Conservation (phyloP, 2,888 invertebrate species). For the Arrhopalites spinosus region DNA sequence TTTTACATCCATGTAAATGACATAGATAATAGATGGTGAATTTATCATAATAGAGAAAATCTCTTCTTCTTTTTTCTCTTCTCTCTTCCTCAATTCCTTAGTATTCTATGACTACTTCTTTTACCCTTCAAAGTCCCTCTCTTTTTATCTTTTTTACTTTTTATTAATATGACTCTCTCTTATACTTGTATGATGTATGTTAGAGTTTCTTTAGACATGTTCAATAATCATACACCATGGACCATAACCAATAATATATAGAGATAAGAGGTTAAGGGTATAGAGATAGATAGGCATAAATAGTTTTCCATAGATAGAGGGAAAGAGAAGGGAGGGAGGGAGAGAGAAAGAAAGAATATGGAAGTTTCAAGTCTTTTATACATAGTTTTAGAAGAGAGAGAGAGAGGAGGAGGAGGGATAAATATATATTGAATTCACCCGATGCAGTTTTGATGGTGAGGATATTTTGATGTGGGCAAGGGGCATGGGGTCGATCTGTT, state of each 20-base stretch:
- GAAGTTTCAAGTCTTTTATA: neutral
- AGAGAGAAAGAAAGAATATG: too few relatives aligned
- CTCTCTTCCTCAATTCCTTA: neutral
- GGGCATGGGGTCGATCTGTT: slow-evolving; percentile 18
- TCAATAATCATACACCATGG: too few relatives aligned
- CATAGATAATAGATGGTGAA: slow-evolving; percentile 9
- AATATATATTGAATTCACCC: slow-evolving; percentile 2
- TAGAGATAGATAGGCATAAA: neutral
- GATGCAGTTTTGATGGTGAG: neutral
- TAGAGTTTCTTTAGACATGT: too few relatives aligned
- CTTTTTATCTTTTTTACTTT: too few relatives aligned
- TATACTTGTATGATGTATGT: too few relatives aligned
- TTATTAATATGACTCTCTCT: too few relatives aligned
- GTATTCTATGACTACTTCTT: neutral
- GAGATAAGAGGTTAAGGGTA: too few relatives aligned
- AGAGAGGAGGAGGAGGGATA: too few relatives aligned
- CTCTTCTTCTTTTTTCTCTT: neutral
- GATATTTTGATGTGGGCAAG: slow-evolving; percentile 20
- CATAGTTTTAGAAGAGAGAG: slow-evolving; percentile 8
- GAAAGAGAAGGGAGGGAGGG: neutral
- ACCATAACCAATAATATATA: too few relatives aligned
- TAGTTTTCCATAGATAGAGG: too few relatives aligned
- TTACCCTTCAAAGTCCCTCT: too few relatives aligned
- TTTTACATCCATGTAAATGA: slow-evolving; percentile 14
- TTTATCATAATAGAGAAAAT: neutral